A percentile compares a stretch with the other conserved stretches of the same genome.
phyloP scores from a whole-genome alignment of 2,797 vertebrate species.

The Botia kubotai region DNA sequence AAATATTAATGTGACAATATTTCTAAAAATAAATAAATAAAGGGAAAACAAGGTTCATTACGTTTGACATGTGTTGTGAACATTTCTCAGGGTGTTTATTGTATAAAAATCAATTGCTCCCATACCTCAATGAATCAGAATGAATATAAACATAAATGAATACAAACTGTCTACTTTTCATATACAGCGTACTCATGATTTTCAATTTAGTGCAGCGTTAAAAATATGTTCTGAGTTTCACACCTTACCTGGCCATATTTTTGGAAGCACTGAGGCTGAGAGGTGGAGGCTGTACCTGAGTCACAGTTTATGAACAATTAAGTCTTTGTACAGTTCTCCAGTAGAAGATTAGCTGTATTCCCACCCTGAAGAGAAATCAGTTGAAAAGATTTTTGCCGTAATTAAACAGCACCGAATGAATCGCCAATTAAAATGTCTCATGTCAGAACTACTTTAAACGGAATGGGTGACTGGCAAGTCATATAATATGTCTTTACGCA shows the following conservation, averaged over 20 bases:
- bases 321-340: background rate
- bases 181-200: background rate
- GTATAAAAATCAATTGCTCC: too few species aligned
- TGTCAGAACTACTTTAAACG: background rate
- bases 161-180: background rate
- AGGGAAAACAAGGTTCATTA: too few species aligned
- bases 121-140: too few species aligned
- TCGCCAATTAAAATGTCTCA: constrained; percentile 25
- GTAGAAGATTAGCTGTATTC: background rate
- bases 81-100: too few species aligned
- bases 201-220: too few species aligned
- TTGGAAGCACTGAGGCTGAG: background rate
- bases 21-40: too few species aligned
- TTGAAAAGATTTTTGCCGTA: constrained; percentile 6
- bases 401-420: constrained; percentile 14
- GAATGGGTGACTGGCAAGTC: constrained; percentile 7
- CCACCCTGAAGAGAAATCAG: constrained; percentile 10
- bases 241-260: background rate
- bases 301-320: constrained; percentile 6
- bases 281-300: background rate
- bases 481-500: constrained; percentile 67
- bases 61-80: too few species aligned
- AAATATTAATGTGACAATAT: too few species aligned
- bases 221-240: background rate
- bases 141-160: too few species aligned